Evolutionary conservation across 2,888 invertebrate species (phyloP).

Genomic region (Meghimatium bilineatum): DNA sequence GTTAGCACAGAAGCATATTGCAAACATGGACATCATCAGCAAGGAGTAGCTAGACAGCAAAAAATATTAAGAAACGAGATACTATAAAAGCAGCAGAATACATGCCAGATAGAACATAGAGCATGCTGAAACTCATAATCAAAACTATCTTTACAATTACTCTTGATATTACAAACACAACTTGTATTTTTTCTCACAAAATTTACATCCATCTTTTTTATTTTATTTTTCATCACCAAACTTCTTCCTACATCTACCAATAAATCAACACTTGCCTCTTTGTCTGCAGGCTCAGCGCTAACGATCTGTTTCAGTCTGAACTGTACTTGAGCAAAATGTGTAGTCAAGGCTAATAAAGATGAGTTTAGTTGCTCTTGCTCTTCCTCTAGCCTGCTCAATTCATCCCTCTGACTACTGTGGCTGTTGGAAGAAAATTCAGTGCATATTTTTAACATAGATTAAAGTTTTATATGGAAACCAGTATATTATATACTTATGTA

Average conservation of each 20-base stretch:
- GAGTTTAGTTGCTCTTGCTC: conserved; percentile 95
- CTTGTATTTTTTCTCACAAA: no score
- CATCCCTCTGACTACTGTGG: conserved; percentile 78
- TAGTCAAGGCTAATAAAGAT: conserved; percentile 95
- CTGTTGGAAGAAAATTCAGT: conserved; percentile 4
- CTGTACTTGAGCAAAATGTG: conserved; percentile 96
- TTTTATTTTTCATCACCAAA: background rate
- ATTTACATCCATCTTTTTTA: background rate
- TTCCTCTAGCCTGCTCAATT: conserved; percentile 85
- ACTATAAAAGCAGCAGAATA: no score
- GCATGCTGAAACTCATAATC: no score
- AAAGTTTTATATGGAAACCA: no score
- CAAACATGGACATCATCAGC: no score
- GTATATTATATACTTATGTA: no score
- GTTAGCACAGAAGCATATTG: no score
- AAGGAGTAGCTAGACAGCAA: no score
- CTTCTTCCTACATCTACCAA: background rate
- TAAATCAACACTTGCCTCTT: conserved; percentile 81
- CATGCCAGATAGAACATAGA: no score
- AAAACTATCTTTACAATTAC: no score
- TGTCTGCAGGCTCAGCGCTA: conserved; percentile 82
- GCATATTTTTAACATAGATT: background rate
- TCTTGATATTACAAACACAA: no score
- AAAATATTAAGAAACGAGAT: no score
- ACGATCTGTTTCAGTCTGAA: conserved; percentile 80